Evolutionary conservation across 2,888 invertebrate species (phyloP).

Genomic region (Amiota minor): DNA sequence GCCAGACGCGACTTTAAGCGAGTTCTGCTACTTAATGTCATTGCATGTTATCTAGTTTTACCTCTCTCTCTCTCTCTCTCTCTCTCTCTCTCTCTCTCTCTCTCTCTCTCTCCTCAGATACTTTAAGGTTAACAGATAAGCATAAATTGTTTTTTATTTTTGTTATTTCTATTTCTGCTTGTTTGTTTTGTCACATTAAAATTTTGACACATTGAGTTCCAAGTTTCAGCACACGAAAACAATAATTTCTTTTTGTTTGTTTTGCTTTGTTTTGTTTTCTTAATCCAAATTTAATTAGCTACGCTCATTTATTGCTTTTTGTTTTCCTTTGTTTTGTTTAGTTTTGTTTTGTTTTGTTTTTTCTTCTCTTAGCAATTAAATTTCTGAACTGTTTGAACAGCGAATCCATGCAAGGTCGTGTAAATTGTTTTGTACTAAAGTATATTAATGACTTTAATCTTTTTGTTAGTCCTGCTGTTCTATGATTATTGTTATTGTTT

Average conservation of each 20-base stretch:
- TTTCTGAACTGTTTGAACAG: background rate
- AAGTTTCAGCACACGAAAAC: background rate
- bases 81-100: background rate
- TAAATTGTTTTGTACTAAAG: slow-evolving; percentile 10
- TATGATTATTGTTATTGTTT: background rate
- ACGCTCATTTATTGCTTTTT: slow-evolving; percentile 1
- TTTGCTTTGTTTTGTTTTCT: background rate
- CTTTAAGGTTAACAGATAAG: slow-evolving; percentile 5
- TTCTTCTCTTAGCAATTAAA: background rate
- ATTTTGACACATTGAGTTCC: slow-evolving; percentile 27
- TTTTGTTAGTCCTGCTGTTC: slow-evolving; percentile 10
- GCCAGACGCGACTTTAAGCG: slow-evolving; percentile 21
- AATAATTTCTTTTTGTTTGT: background rate
- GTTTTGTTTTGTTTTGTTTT: background rate
- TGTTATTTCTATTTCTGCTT: background rate
- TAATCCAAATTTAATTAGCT: slow-evolving; percentile 27
- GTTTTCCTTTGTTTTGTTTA: background rate
- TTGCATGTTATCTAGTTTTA: background rate
- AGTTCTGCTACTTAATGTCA: background rate
- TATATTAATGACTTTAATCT: slow-evolving; percentile 26
- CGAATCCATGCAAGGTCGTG: background rate
- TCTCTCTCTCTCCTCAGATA: background rate
- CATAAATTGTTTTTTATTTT: slow-evolving; percentile 15
- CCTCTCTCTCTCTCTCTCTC: no score
- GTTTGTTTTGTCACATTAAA: slow-evolving; percentile 19